phyloP scores from a whole-genome alignment of 2,113 vertebrate species.

The Athene cunicularia region DNA sequence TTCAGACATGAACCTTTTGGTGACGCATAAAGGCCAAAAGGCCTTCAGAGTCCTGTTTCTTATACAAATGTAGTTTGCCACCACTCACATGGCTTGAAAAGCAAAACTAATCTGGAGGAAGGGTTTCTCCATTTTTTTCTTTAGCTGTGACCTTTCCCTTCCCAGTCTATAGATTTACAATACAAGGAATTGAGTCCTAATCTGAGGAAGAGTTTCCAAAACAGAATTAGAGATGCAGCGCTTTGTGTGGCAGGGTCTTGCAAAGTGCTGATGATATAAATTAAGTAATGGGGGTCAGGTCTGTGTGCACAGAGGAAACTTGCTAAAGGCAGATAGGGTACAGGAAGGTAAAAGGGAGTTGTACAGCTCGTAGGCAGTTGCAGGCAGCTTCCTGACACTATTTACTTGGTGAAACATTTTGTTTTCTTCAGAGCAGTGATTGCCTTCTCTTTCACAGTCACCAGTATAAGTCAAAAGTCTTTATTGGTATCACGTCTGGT shows the following conservation, averaged over 20 bases:
- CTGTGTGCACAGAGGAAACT: slow-evolving; percentile 39
- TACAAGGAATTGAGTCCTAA: background rate
- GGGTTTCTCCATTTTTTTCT: background rate
- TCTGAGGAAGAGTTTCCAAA: slow-evolving; percentile 9
- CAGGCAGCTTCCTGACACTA: slow-evolving; percentile 39
- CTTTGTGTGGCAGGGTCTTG: background rate
- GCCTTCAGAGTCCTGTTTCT: background rate
- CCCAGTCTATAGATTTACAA: background rate
- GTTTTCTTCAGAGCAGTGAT: background rate
- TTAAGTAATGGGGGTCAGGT: background rate
- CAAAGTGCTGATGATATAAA: slow-evolving; percentile 8
- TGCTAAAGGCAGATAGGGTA: slow-evolving; percentile 35
- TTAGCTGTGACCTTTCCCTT: background rate
- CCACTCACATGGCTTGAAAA: background rate
- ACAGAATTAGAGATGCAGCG: slow-evolving; percentile 4
- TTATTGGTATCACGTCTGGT: background rate
- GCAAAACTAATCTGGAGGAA: background rate
- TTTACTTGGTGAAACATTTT: slow-evolving; percentile 19
- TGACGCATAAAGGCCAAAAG: background rate
- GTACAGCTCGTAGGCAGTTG: background rate
- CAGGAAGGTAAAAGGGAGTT: slow-evolving; percentile 55
- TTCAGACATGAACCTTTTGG: background rate
- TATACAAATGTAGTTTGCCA: background rate
- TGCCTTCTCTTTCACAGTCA: background rate
- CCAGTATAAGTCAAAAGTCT: background rate